Base-by-base conservation (phyloP, 2,797 vertebrate genomes). In the Craterocephalus amniculus region DNA sequence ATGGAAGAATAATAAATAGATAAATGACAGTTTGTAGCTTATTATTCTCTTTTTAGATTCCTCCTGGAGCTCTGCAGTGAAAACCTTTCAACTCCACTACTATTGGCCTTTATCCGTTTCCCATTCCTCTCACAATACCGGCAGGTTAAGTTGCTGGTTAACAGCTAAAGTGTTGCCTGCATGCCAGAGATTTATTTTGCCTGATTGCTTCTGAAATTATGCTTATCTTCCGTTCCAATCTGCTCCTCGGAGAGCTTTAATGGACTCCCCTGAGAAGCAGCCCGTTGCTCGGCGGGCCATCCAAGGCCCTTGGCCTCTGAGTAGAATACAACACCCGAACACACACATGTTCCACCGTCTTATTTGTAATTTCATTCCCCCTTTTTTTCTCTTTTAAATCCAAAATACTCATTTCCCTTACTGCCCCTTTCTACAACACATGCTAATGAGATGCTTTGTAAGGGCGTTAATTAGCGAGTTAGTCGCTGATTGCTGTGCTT, bases 381-480 rank as follows among this genome's bases (percentile, higher is more conserved):
- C 81, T 31, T 31, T 31, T 31, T 31, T 31, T 31, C 6, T 31
- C 3, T 88, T 84, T 80, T 79, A 43, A 56, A 43, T 79, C 84
- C 83, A 86, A 91, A 92, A 91, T 89, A 84, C 86, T 87, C 86
- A 88, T 83, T 89, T 90, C 83, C 88, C 76, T 79, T 78, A 71
- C 74, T 86, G 71, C 81, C 71, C 80, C 84, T 81, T 85, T 83
- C 81, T 88, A 85, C 86, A 88, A 81, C 91, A 96, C 96, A 97
- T 98, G 96, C 96, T 99, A 99, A 99, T 98, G 95, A 98, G 97
- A 95, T 95, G 94, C 95, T 97, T 96, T 97, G 96, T 97, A 97
- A 97, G 95, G 96, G 95, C 94, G 94, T 96, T 99, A 98, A 99
- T 99, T 99, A 97, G 96, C 89, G 91, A 96, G 95, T 96, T 95